Evolutionary conservation across 2,113 vertebrate genomes (phyloP), one percentile per base, ranked within the genome.

Genomic region (Osmerus mordax): DNA sequence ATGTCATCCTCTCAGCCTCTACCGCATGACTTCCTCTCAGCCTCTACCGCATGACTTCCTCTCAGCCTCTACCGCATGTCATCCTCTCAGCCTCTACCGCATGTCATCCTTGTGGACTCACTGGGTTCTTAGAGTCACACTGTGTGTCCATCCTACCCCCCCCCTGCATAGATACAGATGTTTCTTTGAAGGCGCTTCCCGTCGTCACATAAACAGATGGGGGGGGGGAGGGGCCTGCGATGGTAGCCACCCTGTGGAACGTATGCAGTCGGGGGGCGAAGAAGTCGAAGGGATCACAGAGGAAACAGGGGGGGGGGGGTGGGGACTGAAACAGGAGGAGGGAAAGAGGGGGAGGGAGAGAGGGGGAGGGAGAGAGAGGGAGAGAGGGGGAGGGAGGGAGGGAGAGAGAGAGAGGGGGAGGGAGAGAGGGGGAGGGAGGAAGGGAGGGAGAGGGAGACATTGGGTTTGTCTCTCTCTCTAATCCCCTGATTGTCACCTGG

Each of bases 111-210:
- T 5, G 32, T 56, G 15, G 54, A 11, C 54, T 1, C n/a, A 28
- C 61, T 29, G 61, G 15, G 2, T 63, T 32, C 61, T 63, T 4
- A 29, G 23, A 63, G n/a, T 29, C 65, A 51, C 65, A 36, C 67
- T 69, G 56, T 74, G 56, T 65, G 41, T 53, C 36, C 81, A 52
- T 16, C 7, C 74, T 73, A 41, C 3, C 4, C 0, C 25, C 25
- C 25, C 3, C 41, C 41, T 47, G 41, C 41, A 7, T 13, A 67
- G 11, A 21, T 60, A 23, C 67, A 60, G 76, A 79, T 65, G 71
- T 32, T 66, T 78, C 79, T 87, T 87, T 83, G 84, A 84, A 85
- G 82, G 76, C 0, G 65, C 41, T 74, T 78, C 83, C 81, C 55
- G 74, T 76, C 81, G 81, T 25, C 74, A 25, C 16, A 4, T 71